Conservation (phyloP, 2,888 invertebrate species). For the Oegoconia quadripuncta region DNA sequence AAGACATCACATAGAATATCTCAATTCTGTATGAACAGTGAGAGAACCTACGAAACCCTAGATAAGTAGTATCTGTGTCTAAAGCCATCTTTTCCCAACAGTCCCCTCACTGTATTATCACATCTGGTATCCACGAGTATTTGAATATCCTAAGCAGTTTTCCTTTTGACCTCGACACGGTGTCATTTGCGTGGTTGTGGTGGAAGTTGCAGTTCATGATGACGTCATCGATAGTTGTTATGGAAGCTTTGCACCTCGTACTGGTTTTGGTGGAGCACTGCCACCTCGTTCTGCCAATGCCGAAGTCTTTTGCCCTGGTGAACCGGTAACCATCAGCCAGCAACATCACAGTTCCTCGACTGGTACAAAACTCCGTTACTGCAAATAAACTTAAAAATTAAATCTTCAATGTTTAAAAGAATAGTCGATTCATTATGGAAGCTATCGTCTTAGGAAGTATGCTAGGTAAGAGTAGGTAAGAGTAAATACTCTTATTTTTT, state of each 20-base stretch:
- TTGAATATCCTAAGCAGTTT: background rate
- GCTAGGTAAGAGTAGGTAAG: no score
- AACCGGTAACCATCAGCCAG: constrained; percentile 28
- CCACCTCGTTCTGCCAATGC: constrained; percentile 32
- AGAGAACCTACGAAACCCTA: no score
- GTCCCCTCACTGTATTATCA: background rate
- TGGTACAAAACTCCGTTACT: background rate
- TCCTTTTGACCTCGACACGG: background rate
- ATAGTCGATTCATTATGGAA: no score
- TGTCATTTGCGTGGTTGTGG: constrained; percentile 18
- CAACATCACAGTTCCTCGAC: constrained; percentile 22
- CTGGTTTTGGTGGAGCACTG: constrained; percentile 29
- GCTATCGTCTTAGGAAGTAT: no score
- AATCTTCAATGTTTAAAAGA: no score
- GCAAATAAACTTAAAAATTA: background rate
- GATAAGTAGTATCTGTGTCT: no score
- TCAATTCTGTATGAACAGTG: no score
- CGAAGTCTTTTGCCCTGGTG: constrained; percentile 26
- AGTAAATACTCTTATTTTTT: no score
- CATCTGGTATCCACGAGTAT: background rate
- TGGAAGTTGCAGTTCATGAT: constrained; percentile 19
- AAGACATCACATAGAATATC: no score
- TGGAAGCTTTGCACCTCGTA: constrained; percentile 33
- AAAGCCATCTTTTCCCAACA: no score
- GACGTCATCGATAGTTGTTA: constrained; percentile 26